Evolutionary conservation across 2,888 invertebrate species (phyloP), one percentile per base, ranked within the genome.

Genomic region (Orthosia gracilis): DNA sequence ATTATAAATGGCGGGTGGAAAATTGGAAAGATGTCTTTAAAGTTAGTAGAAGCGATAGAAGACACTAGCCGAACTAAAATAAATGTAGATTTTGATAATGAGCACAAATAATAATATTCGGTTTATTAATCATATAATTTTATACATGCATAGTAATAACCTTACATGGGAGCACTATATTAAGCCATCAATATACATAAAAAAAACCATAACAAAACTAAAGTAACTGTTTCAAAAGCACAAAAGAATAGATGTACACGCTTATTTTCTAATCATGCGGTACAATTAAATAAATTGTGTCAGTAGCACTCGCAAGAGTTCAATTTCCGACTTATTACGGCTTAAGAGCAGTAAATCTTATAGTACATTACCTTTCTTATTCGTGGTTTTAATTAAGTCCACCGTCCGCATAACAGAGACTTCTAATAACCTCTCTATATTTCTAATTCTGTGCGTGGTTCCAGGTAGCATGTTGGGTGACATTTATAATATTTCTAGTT

Each of bases 251-350:
- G 5, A 54, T 17, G 45, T 50, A 47, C 21, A 55, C 23, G 50
- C n/a, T 72, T 49, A 78, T 52, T 67, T 69, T 82, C 67, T 78
- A 73, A 82, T 81, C 82, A 78, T 64, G 74, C 59, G n/a, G 23
- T 61, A 71, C 55, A 78, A 71, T 82, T 78, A 82, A 64, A 73
- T n/a, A 63, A 82, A 83, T 59, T 67, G 76, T 79, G 82, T 79
- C 69, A 82, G 75, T 83, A 78, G 82, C 17, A 12, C 79, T 75
- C 69, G 11, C 66, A 26, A n/a, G 58, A 59, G 47, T 62, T 73
- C 52, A 75, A 82, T 82, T 78, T 82, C 81, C 70, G 61, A 69
- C 82, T 65, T 64, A 75, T 66, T 82, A 55, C 64, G 4, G 45
- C 26, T 52, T 17, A 64, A 45, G 26, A 70, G 70, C 70, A 63